Evolutionary conservation across 2,113 vertebrate species (phyloP).

Genomic region (Ivindomyrus marchei): DNA sequence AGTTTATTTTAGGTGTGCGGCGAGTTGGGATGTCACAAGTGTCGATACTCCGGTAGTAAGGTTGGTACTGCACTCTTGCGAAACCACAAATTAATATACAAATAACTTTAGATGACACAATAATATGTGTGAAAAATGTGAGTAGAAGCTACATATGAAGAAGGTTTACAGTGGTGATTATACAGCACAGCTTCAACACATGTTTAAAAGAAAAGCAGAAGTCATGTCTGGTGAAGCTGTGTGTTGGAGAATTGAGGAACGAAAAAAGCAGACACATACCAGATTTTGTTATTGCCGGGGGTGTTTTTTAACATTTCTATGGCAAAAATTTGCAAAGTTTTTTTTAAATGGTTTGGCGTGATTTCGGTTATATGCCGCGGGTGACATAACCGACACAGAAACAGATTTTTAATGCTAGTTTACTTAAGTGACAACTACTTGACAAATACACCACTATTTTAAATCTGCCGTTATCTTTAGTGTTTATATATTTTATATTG

Average conservation of each 20-base stretch:
- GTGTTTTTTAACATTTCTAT: no score
- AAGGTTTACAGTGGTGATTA: no score
- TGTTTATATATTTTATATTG: not conserved
- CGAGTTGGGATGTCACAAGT: not conserved
- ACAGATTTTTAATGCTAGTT: not conserved
- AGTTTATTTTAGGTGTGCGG: not conserved
- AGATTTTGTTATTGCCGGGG: not conserved
- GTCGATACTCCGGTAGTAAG: not conserved
- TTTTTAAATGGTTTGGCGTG: no score
- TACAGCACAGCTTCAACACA: no score
- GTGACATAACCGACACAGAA: no score
- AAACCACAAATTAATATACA: not conserved
- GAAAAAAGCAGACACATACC: no score
- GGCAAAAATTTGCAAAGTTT: no score
- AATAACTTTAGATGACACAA: not conserved
- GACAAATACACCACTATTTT: not conserved
- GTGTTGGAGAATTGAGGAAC: no score
- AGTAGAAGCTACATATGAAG: not conserved
- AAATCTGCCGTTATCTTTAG: not conserved
- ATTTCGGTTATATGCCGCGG: no score
- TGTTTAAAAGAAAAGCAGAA: no score
- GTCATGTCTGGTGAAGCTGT: no score
- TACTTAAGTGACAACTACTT: not conserved
- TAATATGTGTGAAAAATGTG: not conserved
- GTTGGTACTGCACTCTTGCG: not conserved